phyloP scores from a whole-genome alignment of 2,797 vertebrate species.

The Rhincodon typus region DNA sequence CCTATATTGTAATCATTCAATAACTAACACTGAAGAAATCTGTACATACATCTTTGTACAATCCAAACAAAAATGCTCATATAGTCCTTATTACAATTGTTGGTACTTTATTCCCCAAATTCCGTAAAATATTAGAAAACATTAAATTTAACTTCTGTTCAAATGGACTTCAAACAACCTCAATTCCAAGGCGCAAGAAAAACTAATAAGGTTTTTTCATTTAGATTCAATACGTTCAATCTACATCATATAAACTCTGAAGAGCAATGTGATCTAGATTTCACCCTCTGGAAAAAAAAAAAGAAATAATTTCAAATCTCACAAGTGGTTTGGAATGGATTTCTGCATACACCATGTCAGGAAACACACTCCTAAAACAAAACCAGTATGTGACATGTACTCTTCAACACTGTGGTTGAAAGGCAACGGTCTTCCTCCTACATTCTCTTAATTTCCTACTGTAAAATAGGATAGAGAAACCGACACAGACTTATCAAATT shows the following conservation, averaged over 20 bases:
- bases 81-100: not conserved
- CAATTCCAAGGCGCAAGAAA: not conserved
- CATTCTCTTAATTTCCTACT: not conserved
- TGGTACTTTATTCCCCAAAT: not conserved
- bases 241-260: not conserved
- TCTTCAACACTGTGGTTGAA: not conserved
- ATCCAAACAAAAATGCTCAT: not conserved
- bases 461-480: not conserved
- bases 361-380: not conserved
- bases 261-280: not conserved
- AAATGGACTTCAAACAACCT: not conserved
- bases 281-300: not conserved
- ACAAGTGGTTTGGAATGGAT: conserved; percentile 4
- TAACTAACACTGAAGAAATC: conserved; percentile 1
- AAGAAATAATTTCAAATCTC: conserved; percentile 19
- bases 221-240: not conserved
- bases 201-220: not conserved
- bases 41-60: not conserved
- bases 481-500: not conserved
- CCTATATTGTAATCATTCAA: not conserved
- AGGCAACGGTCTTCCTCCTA: not conserved
- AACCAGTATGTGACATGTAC: not conserved
- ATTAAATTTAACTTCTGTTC: conserved; percentile 5
- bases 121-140: not conserved
- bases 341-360: not conserved